Conservation (phyloP, 2,888 invertebrate species). For the Drosophila pseudotalamancana region DNA sequence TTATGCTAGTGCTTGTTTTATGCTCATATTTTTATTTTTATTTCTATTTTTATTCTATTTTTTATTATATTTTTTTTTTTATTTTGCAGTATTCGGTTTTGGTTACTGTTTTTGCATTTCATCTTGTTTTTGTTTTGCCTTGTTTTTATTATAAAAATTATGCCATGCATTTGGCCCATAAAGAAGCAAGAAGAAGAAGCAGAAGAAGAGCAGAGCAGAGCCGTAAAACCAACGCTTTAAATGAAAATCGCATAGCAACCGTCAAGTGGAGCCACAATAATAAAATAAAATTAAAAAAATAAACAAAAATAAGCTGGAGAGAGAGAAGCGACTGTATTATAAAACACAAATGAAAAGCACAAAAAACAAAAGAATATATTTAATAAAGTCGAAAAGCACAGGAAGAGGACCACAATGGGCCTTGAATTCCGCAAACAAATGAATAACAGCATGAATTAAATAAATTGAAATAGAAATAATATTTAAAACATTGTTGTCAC, state of each 20-base stretch:
- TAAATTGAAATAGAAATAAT: constrained; percentile 29
- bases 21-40: no score
- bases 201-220: no score
- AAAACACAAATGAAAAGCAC: constrained; percentile 42
- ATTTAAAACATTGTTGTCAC: constrained; percentile 5
- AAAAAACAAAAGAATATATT: constrained; percentile 59
- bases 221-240: constrained; percentile 51
- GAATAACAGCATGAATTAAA: constrained; percentile 41
- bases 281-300: constrained; percentile 24
- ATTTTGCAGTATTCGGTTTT: constrained; percentile 30
- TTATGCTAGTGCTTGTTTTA: constrained; percentile 27
- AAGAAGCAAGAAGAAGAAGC: no score
- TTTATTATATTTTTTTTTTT: no score
- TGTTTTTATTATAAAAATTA: constrained; percentile 62
- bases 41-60: no score
- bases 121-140: constrained; percentile 25
- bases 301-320: constrained; percentile 9
- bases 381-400: constrained; percentile 72
- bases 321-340: constrained; percentile 22
- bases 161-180: constrained; percentile 72
- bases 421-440: constrained; percentile 62
- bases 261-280: constrained; percentile 56
- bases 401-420: constrained; percentile 44
- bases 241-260: constrained; percentile 63
- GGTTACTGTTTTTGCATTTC: constrained; percentile 17